A percentile compares a stretch with the other conserved stretches of the same genome.
Conservation (phyloP, 2,888 invertebrate species). For the Platycheirus rosarum region DNA sequence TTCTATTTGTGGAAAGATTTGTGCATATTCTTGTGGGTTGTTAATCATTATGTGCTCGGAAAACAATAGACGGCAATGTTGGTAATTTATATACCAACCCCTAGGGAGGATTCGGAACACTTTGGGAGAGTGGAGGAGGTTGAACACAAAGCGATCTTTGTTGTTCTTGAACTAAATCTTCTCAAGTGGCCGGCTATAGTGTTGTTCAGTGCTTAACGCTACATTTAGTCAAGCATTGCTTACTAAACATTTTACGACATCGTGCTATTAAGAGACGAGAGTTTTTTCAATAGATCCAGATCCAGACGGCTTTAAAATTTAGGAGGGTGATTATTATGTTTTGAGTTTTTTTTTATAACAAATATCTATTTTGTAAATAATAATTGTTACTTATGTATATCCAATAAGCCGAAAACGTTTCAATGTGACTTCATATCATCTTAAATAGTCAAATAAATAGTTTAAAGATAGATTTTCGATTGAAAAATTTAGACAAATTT, state of each 20-base stretch:
- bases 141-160: slow-evolving; percentile 11
- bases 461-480: too few species aligned
- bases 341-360: too few species aligned
- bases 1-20: slow-evolving; percentile 52
- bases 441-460: too few species aligned
- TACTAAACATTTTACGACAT: slow-evolving; percentile 27
- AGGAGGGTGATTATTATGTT: too few species aligned
- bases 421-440: too few species aligned
- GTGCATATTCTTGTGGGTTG: slow-evolving; percentile 39
- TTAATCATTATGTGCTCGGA: slow-evolving; percentile 43
- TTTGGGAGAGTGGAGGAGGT: neutral
- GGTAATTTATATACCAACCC: neutral
- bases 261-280: slow-evolving; percentile 11
- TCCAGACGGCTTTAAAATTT: too few species aligned
- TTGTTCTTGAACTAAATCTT: slow-evolving; percentile 33
- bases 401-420: too few species aligned
- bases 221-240: slow-evolving; percentile 30
- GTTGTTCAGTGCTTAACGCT: slow-evolving; percentile 44
- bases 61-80: slow-evolving; percentile 36
- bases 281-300: slow-evolving; percentile 2
- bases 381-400: too few species aligned
- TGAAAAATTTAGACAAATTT: too few species aligned
- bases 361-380: too few species aligned
- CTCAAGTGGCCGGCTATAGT: neutral
- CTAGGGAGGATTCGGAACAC: slow-evolving; percentile 30